A percentile compares a stretch with the other conserved stretches of the same genome.
Evolutionary conservation across 2,113 vertebrate species (phyloP).

Genomic region (Geothlypis trichas): DNA sequence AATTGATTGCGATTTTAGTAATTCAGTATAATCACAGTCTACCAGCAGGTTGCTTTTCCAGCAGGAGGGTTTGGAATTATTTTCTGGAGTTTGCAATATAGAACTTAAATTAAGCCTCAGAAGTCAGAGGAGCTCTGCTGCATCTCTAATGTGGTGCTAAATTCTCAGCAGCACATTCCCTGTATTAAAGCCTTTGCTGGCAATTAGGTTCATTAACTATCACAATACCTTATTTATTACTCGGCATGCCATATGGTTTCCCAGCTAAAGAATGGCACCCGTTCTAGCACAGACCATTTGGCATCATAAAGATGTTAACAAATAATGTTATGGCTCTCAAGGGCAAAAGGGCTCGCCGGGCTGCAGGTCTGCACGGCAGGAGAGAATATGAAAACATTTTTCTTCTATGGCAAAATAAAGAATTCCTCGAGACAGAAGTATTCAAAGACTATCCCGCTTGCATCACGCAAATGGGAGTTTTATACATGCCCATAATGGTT

Average conservation of each 20-base stretch:
- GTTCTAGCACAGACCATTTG: constrained; percentile 83
- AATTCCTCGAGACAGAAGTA: constrained; percentile 75
- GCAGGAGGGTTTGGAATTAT: constrained; percentile 89
- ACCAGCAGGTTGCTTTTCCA: constrained; percentile 87
- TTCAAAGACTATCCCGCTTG: constrained; percentile 59
- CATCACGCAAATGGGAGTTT: constrained; percentile 67
- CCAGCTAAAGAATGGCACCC: constrained; percentile 84
- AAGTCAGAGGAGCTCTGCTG: constrained; percentile 83
- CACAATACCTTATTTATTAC: constrained; percentile 90
- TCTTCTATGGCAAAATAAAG: constrained; percentile 78
- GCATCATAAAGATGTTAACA: constrained; percentile 88
- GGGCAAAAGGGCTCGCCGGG: constrained; percentile 79
- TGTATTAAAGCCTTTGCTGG: constrained; percentile 84
- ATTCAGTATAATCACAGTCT: constrained; percentile 88
- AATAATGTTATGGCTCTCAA: constrained; percentile 85
- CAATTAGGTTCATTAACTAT: constrained; percentile 90
- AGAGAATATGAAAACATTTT: constrained; percentile 83
- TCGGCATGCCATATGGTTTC: constrained; percentile 84
- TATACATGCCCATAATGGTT: constrained; percentile 68
- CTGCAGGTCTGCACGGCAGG: constrained; percentile 73
- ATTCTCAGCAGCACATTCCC: constrained; percentile 85
- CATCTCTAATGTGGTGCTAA: constrained; percentile 86
- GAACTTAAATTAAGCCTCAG: constrained; percentile 90
- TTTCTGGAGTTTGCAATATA: constrained; percentile 89
- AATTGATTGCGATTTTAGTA: constrained; percentile 88